phyloP scores from a whole-genome alignment of 2,888 invertebrate genomes.

The Arrhopalites spinosus region DNA sequence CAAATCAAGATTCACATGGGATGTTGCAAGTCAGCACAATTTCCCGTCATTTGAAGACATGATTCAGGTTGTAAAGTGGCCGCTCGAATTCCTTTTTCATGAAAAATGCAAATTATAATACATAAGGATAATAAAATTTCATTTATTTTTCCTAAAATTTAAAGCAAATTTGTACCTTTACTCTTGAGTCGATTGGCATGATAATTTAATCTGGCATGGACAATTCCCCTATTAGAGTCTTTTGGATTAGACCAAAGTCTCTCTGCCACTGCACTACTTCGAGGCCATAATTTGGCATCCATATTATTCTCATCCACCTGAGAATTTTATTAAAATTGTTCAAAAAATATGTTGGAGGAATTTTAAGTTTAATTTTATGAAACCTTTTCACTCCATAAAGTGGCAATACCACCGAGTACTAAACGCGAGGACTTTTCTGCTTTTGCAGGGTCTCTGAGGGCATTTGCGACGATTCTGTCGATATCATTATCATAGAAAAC shows the following conservation, averaged over 20 bases:
- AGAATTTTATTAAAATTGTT: neutral
- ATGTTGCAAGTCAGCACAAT: constrained; percentile 44
- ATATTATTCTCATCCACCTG: constrained; percentile 68
- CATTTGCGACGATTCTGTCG: constrained; percentile 8
- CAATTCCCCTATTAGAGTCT: constrained; percentile 71
- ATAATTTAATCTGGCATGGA: constrained; percentile 73
- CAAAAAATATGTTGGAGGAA: too few species aligned
- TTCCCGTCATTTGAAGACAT: constrained; percentile 74
- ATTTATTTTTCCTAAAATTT: too few species aligned
- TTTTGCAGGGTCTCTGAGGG: neutral
- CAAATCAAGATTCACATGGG: too few species aligned
- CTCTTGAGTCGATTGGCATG: constrained; percentile 72
- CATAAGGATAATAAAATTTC: too few species aligned
- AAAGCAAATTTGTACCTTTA: too few species aligned
- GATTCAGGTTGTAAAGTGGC: constrained; percentile 81
- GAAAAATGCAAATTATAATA: too few species aligned
- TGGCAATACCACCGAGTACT: constrained; percentile 76
- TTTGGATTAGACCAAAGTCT: constrained; percentile 79
- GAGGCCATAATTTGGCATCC: constrained; percentile 79
- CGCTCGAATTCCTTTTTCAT: constrained; percentile 71
- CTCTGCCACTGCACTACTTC: constrained; percentile 82
- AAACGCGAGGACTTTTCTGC: constrained; percentile 23
- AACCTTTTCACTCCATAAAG: constrained; percentile 83
- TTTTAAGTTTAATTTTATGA: neutral
- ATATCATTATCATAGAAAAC: constrained; percentile 31